Conservation (phyloP, 2,113 vertebrate species). For the Tonatia bakeri region DNA sequence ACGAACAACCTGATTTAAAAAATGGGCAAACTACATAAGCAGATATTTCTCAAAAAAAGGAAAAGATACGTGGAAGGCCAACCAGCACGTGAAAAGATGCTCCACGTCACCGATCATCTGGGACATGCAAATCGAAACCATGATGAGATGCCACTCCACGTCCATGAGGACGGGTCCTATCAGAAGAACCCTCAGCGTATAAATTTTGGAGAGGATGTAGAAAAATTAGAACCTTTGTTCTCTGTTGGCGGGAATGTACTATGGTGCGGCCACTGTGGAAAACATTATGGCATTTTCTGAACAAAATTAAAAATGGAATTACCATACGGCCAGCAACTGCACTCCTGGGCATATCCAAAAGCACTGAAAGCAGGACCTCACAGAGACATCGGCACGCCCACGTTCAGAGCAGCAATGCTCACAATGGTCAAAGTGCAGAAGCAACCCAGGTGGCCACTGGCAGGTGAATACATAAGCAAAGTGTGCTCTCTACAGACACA, state of each 20-base stretch:
- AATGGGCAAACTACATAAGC: not conserved
- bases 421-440: not conserved
- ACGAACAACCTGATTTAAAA: not conserved
- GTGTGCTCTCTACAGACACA: rapidly evolving
- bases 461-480: not conserved
- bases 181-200: not conserved
- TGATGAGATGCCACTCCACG: not conserved
- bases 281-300: not conserved
- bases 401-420: not conserved
- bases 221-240: not conserved
- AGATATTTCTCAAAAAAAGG: not conserved
- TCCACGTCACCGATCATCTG: not conserved
- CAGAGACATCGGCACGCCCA: not conserved
- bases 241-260: not conserved
- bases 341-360: not conserved
- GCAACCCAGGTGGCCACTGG: not conserved
- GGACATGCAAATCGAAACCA: not conserved
- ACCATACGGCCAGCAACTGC: not conserved
- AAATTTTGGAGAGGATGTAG: not conserved
- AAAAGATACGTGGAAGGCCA: not conserved
- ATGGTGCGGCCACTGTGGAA: not conserved
- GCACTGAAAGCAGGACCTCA: not conserved
- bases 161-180: not conserved
- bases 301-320: not conserved
- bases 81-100: not conserved